These are phyloP conservation scores for Strigamia transsilvanica DNA, from an alignment of 2,888 invertebrate genomes.

Conservation along the genomic window DNA sequence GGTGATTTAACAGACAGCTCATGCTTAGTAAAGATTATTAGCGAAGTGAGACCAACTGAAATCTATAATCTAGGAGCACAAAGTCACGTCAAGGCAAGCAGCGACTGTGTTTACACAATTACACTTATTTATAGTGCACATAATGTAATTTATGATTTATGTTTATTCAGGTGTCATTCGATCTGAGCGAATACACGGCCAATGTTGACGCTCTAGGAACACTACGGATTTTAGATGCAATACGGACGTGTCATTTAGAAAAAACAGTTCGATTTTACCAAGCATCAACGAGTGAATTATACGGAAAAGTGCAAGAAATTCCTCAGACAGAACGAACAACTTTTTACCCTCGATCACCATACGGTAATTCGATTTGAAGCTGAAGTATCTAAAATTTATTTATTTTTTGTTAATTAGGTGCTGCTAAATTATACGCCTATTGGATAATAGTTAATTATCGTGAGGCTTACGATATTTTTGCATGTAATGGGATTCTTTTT, in stretches of 20 bases:
- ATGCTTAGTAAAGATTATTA: slow-evolving; percentile 87
- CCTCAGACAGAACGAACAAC: slow-evolving; percentile 95
- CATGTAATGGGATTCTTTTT: slow-evolving; percentile 94
- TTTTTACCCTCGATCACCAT: slow-evolving; percentile 95
- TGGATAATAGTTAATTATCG: slow-evolving; percentile 97
- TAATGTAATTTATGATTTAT: neutral
- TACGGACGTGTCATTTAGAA: slow-evolving; percentile 85
- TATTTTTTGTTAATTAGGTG: slow-evolving; percentile 71
- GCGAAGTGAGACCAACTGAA: slow-evolving; percentile 82
- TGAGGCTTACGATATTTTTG: slow-evolving; percentile 94
- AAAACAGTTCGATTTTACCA: slow-evolving; percentile 88
- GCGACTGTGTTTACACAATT: neutral
- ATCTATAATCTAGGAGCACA: slow-evolving; percentile 99
- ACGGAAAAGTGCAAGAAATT: slow-evolving; percentile 89
- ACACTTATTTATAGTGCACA: neutral
- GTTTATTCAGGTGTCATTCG: slow-evolving; percentile 82
- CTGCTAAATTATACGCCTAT: slow-evolving; percentile 93
- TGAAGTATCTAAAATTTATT: neutral
- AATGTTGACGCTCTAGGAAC: slow-evolving; percentile 98
- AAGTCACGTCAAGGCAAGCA: slow-evolving; percentile 92
- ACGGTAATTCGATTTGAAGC: slow-evolving; percentile 71
- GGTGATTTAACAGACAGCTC: slow-evolving; percentile 99
- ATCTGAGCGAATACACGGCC: slow-evolving; percentile 97
- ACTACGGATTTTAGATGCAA: slow-evolving; percentile 87
- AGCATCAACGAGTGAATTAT: slow-evolving; percentile 94